These are phyloP conservation scores for Drosophila ogumai DNA, from an alignment of 1,140 invertebrate genomes.

Conservation along the genomic window DNA sequence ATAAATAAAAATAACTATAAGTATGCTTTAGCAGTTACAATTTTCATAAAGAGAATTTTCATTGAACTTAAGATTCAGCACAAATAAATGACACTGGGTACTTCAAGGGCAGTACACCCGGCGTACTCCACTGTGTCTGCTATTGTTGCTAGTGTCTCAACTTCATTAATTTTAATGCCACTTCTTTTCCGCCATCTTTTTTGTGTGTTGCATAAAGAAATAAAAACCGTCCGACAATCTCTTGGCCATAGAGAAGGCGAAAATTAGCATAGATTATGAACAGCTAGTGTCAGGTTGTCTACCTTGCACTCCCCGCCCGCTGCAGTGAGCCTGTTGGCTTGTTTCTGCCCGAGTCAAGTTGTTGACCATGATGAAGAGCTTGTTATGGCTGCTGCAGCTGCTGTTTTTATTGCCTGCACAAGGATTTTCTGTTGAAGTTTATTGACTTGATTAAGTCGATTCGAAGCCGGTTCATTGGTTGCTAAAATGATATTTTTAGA, in stretches of 20 bases:
- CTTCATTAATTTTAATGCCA: constrained; percentile 75
- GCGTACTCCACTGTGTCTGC: background rate
- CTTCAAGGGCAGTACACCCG: background rate
- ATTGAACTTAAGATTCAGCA: background rate
- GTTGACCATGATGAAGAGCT: constrained; percentile 57
- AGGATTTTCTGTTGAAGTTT: constrained; percentile 27
- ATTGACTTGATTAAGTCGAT: constrained; percentile 35
- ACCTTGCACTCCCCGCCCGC: background rate
- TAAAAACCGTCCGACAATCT: constrained; percentile 52
- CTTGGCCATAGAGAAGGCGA: constrained; percentile 52
- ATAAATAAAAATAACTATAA: too few species aligned
- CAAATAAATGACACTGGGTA: background rate
- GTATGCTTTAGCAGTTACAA: background rate
- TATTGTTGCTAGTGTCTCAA: constrained; percentile 42
- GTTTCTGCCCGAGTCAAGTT: constrained; percentile 52
- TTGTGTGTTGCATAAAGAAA: constrained; percentile 41
- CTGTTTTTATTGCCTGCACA: constrained; percentile 12
- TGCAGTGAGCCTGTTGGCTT: constrained; percentile 8
- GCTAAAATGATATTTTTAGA: background rate
- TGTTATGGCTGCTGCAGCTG: constrained; percentile 40
- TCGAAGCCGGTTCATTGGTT: background rate
- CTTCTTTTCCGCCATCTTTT: constrained; percentile 38
- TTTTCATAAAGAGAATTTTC: background rate
- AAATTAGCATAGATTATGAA: constrained; percentile 80
- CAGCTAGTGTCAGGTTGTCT: constrained; percentile 39